Conservation (phyloP, 2,113 vertebrate species). For the Orientallactaga bullata region DNA sequence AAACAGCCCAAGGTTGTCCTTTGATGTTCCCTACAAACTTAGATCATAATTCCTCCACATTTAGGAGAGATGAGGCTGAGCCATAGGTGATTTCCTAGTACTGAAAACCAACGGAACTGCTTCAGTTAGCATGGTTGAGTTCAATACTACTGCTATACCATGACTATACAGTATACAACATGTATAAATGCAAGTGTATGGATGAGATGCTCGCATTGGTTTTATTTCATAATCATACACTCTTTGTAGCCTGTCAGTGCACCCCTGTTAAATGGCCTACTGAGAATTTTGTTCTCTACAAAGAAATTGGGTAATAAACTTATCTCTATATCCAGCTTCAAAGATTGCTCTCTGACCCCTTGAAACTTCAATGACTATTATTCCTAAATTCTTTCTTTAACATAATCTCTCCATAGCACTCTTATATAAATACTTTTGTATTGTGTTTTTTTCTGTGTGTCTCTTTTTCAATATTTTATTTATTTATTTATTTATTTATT, state of each 20-base stretch:
- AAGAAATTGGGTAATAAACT: not conserved
- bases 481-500: no score
- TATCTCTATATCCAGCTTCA: not conserved
- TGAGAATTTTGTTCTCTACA: not conserved
- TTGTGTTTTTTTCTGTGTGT: not conserved
- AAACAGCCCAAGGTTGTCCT: not conserved
- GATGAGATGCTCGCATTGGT: not conserved
- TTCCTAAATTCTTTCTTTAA: not conserved
- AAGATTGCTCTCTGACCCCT: not conserved
- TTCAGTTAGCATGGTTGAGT: not conserved
- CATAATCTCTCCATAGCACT: not conserved
- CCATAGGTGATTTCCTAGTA: not conserved
- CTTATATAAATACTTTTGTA: not conserved
- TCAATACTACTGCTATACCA: not conserved
- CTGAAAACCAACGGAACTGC: not conserved
- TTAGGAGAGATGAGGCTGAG: not conserved
- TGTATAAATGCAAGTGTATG: not conserved
- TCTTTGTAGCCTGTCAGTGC: not conserved
- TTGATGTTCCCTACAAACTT: not conserved
- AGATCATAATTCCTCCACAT: not conserved
- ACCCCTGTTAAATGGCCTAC: not conserved
- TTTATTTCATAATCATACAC: constrained; percentile 12
- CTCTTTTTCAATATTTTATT: not conserved
- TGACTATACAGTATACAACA: not conserved
- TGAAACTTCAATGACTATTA: not conserved